These are phyloP conservation scores for Euplexia lucipara DNA, from an alignment of 2,888 invertebrate species.

Conservation along the genomic window DNA sequence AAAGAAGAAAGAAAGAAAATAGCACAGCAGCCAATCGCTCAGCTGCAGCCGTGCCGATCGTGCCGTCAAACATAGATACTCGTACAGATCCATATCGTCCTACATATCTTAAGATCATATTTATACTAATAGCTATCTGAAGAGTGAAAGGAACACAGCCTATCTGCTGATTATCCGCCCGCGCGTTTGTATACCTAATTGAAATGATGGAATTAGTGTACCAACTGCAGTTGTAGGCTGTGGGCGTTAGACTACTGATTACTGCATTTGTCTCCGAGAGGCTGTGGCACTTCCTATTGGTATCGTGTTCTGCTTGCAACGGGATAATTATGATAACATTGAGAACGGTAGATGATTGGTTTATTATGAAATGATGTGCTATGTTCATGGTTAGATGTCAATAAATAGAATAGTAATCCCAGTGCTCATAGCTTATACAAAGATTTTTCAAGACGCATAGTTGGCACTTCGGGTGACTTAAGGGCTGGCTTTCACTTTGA, in stretches of 20 bases:
- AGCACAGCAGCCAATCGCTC: too few relatives aligned
- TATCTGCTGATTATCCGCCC: slow-evolving; percentile 53
- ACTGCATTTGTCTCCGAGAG: slow-evolving; percentile 55
- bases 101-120: neutral
- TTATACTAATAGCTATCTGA: slow-evolving; percentile 14
- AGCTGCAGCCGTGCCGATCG: too few relatives aligned
- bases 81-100: too few relatives aligned
- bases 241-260: slow-evolving; percentile 57
- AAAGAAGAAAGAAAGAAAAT: too few relatives aligned
- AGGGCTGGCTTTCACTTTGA: too few relatives aligned
- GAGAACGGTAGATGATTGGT: neutral
- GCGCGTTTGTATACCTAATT: slow-evolving; percentile 52
- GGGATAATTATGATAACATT: slow-evolving; percentile 30
- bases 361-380: neutral
- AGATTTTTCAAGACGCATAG: too few relatives aligned
- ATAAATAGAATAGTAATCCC: neutral
- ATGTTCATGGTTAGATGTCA: neutral
- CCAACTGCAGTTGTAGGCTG: slow-evolving; percentile 39
- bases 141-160: slow-evolving; percentile 51
- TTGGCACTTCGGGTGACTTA: too few relatives aligned
- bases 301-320: slow-evolving; percentile 17
- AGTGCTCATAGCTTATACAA: too few relatives aligned
- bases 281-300: slow-evolving; percentile 38
- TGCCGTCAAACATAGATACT: too few relatives aligned
- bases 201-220: slow-evolving; percentile 55